Evolutionary conservation across 2,888 invertebrate species (phyloP).

Genomic region (Alitta virens): DNA sequence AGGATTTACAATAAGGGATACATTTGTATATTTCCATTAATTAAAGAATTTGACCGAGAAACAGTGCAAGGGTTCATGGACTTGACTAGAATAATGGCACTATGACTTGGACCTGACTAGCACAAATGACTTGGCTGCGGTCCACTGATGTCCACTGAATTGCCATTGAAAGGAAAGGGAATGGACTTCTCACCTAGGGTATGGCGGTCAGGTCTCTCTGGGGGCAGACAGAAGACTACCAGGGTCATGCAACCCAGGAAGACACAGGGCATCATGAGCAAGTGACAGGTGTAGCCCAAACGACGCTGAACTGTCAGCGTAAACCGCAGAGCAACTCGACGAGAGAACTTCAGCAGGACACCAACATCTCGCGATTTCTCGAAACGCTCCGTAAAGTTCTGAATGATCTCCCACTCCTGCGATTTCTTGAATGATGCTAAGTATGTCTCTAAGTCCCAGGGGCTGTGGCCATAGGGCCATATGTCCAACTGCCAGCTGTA

Average conservation of each 20-base stretch:
- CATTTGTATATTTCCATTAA: no score
- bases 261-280: conserved; percentile 22
- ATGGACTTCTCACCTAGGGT: conserved; percentile 14
- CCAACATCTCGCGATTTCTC: conserved; percentile 14
- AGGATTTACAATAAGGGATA: no score
- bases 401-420: conserved; percentile 20
- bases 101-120: no score
- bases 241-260: conserved; percentile 15
- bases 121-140: no score
- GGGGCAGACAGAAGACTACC: conserved; percentile 21
- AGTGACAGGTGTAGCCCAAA: conserved; percentile 15
- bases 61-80: no score
- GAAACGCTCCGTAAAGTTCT: conserved; percentile 11
- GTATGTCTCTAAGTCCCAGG: conserved; percentile 20
- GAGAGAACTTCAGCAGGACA: conserved; percentile 17
- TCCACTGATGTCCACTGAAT: background rate
- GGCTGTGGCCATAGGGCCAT: conserved; percentile 12
- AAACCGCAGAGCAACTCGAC: conserved; percentile 15
- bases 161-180: background rate
- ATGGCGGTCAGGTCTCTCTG: conserved; percentile 22
- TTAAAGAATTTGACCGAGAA: no score
- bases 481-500: conserved; percentile 13
- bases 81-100: no score
- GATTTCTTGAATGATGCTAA: conserved; percentile 18
- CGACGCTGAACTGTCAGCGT: conserved; percentile 8